These are phyloP conservation scores for Sebastes fasciatus DNA, from an alignment of 2,113 vertebrate species.

Conservation along the genomic window DNA sequence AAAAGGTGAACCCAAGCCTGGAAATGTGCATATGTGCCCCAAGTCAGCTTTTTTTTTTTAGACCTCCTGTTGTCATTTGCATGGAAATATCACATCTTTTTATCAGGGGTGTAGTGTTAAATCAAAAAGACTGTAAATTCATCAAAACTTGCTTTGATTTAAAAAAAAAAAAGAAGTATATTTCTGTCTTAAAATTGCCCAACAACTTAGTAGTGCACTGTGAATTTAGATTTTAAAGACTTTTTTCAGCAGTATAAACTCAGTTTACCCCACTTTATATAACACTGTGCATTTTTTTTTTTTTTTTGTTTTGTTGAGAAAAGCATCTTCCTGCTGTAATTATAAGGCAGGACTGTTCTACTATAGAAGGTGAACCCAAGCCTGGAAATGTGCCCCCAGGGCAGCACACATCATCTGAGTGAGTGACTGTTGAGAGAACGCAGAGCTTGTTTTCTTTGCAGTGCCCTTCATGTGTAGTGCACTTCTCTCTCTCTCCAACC, in stretches of 20 bases:
- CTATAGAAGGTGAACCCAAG: background rate
- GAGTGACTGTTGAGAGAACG: constrained; percentile 51
- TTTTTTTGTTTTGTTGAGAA: background rate
- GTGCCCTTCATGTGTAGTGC: constrained; percentile 10
- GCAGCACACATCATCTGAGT: constrained; percentile 31
- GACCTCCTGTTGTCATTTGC: constrained; percentile 43
- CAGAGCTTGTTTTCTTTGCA: constrained; percentile 46
- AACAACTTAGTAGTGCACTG: background rate
- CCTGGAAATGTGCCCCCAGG: constrained; percentile 31
- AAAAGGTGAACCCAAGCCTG: constrained; percentile 1
- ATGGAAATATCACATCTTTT: constrained; percentile 20
- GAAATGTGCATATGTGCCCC: constrained; percentile 16
- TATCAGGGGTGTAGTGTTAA: background rate
- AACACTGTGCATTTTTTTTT: background rate
- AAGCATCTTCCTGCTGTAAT: background rate
- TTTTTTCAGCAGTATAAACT: background rate
- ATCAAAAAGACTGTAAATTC: constrained; percentile 1
- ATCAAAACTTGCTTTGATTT: background rate
- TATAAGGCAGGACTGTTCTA: background rate
- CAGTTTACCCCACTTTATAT: background rate
- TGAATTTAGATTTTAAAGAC: background rate
- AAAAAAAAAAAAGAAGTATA: background rate
- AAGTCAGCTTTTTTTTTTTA: constrained; percentile 7
- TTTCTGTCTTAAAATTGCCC: background rate
- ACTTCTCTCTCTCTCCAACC: background rate